Base-by-base conservation (phyloP, 2,797 vertebrate genomes). In the Cuniculus paca region DNA sequence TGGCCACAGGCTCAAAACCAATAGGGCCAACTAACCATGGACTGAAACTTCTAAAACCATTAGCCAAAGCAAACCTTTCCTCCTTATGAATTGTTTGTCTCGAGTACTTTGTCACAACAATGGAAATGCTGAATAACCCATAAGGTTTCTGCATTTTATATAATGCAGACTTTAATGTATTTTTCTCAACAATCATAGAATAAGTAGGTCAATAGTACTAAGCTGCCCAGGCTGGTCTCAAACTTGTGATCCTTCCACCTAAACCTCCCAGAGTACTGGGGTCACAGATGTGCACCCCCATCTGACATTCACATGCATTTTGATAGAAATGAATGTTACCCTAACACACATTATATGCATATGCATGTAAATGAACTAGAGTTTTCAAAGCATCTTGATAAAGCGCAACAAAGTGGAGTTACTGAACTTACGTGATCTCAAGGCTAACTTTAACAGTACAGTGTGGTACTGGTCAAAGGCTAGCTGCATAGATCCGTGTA, bases 351-450 rank as follows among this genome's bases (percentile, higher is more conserved):
- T 36, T 36, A 24, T 31, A 24, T 13, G 19, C 13, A 17, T 17
- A 28, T 31, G n/a, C 2, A 54, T 63, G 31, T 72, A 80, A 80
- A 80, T 17, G 39, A 80, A 87, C 12, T 36, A 80, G 52, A 87
- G 72, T 86, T 86, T 86, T 61, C 83, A 79, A 86, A 86, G 24
- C 22, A 70, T 79, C 72, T 79, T 68, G 8, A 79, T 65, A 78
- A 86, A 48, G 50, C 17, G 79, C 22, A 60, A 50, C 13, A 19
- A 80, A 72, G 52, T 72, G 22, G 52, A 19, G 24, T 13, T 26
- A 39, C 2, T 58, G 85, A 93, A 50, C 42, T 45, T 58, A 70
- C 17, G 39, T 80, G 34, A 87, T 50, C 65, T 39, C 31, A 36
- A 65, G n/a, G 14, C 20, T 26, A 6, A 65, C 61, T 42, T 24